Evolutionary conservation across 2,797 vertebrate genomes (phyloP).

Genomic region (Hypotaenidia okinawae): DNA sequence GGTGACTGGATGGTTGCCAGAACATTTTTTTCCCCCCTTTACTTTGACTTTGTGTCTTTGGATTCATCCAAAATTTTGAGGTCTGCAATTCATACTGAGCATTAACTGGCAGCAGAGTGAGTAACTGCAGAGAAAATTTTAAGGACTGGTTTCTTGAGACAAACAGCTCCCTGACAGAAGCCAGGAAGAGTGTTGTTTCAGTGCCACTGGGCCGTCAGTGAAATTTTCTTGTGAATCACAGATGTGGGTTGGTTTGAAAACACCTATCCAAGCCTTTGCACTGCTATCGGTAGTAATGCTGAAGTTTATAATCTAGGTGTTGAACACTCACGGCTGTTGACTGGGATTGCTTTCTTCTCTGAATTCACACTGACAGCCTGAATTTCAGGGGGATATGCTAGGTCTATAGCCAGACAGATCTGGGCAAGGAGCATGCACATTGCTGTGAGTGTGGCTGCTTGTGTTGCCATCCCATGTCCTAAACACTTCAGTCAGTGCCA

Average conservation of each 20-base stretch:
- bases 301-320: background rate
- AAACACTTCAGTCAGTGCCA: background rate
- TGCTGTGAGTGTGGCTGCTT: background rate
- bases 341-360: background rate
- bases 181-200: conserved; percentile 6
- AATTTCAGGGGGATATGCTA: background rate
- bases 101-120: conserved; percentile 31
- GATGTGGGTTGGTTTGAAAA: background rate
- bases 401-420: background rate
- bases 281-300: background rate
- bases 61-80: conserved; percentile 43
- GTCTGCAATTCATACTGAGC: conserved; percentile 23
- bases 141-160: conserved; percentile 21
- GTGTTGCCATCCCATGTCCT: background rate
- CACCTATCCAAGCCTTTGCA: background rate
- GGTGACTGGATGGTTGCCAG: conserved; percentile 55
- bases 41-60: conserved; percentile 44
- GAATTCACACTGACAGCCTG: background rate
- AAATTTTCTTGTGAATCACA: conserved; percentile 8
- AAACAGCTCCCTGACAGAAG: conserved; percentile 9
- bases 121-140: background rate
- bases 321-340: background rate
- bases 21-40: background rate
- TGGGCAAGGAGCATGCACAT: background rate
- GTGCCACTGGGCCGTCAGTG: background rate